These are phyloP conservation scores for Atlantisia rogersi DNA, from an alignment of 2,113 vertebrate species.

Conservation along the genomic window DNA sequence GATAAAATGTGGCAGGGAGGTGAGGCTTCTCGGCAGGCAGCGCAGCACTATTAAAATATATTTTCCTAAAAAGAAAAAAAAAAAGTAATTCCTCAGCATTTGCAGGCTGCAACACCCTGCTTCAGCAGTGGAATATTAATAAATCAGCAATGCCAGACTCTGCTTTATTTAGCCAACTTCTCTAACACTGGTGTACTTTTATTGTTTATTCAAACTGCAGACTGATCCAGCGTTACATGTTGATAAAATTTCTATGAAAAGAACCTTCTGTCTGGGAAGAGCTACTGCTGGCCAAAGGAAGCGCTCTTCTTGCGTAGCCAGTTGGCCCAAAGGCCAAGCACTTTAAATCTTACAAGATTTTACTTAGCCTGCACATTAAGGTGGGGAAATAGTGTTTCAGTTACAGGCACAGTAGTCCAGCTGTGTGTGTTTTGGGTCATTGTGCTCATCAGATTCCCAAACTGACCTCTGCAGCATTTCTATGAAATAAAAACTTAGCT, in stretches of 20 bases:
- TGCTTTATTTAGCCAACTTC: background rate
- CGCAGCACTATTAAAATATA: background rate
- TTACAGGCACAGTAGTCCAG: background rate
- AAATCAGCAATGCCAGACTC: background rate
- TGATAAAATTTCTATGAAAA: constrained; percentile 34
- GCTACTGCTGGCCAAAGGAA: background rate
- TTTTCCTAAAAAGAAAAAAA: background rate
- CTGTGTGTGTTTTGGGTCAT: background rate
- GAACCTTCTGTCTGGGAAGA: constrained; percentile 16
- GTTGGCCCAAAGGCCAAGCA: background rate
- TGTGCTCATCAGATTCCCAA: background rate
- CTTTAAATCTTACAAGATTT: constrained; percentile 17
- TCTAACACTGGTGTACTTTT: background rate
- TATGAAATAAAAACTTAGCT: background rate
- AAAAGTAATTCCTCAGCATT: background rate
- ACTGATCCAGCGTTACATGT: background rate
- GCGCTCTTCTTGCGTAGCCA: background rate
- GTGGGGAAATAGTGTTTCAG: background rate
- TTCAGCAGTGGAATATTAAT: background rate
- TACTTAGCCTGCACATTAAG: background rate
- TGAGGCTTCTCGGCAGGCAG: background rate
- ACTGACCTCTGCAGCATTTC: background rate
- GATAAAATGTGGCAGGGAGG: background rate
- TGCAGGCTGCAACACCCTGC: background rate
- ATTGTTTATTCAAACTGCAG: constrained; percentile 5